These are phyloP conservation scores for Hephaestus fuliginosus DNA, from an alignment of 2,797 vertebrate species.

Conservation along the genomic window DNA sequence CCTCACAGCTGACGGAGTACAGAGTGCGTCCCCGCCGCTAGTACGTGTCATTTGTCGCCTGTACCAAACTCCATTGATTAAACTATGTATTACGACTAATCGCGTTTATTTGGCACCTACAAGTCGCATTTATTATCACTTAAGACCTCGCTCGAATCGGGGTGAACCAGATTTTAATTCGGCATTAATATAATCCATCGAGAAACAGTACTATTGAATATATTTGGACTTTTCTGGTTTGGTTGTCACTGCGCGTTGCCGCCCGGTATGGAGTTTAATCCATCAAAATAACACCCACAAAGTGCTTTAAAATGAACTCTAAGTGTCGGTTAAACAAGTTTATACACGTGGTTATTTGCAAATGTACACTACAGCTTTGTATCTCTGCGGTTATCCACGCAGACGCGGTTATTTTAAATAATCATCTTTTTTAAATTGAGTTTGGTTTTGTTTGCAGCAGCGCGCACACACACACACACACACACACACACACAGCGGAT, in stretches of 20 bases:
- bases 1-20: neutral
- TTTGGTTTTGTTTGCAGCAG: neutral
- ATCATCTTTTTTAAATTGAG: neutral
- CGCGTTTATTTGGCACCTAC: neutral
- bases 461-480: too few species aligned
- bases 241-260: neutral
- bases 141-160: rapidly evolving
- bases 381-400: neutral
- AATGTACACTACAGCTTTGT: neutral
- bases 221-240: neutral
- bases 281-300: neutral
- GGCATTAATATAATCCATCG: rapidly evolving
- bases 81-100: rapidly evolving
- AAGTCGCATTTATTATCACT: neutral
- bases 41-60: conserved; percentile 7
- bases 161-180: neutral
- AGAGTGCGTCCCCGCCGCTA: rapidly evolving
- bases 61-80: neutral
- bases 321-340: neutral
- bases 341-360: neutral
- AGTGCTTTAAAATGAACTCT: rapidly evolving
- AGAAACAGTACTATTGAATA: neutral
- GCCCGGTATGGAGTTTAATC: too few species aligned
- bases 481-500: too few species aligned
- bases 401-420: neutral